Evolutionary conservation across 2,888 invertebrate genomes (phyloP).

Genomic region (Platycheirus rosarum): DNA sequence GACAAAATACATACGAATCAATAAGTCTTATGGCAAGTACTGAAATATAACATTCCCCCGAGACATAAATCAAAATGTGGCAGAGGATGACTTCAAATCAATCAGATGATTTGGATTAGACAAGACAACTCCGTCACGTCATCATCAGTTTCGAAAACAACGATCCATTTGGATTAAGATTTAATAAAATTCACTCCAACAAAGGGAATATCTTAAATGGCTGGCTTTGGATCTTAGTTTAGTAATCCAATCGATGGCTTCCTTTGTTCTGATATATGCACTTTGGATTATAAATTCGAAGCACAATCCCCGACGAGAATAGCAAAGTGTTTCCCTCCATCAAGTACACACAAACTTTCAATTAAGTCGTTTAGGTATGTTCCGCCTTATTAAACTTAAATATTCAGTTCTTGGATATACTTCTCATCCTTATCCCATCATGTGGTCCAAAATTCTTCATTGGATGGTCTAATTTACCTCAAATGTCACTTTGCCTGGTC

Average conservation of each 20-base stretch:
- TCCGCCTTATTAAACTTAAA: neutral
- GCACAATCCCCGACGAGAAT: slow-evolving; percentile 29
- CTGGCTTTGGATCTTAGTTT: no score
- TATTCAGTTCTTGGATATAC: neutral
- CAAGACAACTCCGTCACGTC: slow-evolving; percentile 33
- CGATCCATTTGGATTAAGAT: slow-evolving; percentile 18
- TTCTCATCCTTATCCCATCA: neutral
- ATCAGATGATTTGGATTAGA: slow-evolving; percentile 8
- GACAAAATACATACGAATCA: neutral
- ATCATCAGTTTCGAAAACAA: slow-evolving; percentile 26
- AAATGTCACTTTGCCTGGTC: slow-evolving; percentile 26
- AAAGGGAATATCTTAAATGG: slow-evolving; percentile 4
- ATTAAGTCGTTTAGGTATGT: neutral
- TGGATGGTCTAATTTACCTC: slow-evolving; percentile 27
- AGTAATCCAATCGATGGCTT: no score
- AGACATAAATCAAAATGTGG: slow-evolving; percentile 43
- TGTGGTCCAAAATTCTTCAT: neutral
- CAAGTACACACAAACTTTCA: slow-evolving; percentile 8
- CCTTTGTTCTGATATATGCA: neutral
- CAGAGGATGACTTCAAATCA: slow-evolving; percentile 14
- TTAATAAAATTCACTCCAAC: neutral
- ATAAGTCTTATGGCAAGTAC: slow-evolving; percentile 1
- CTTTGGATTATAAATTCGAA: slow-evolving; percentile 46
- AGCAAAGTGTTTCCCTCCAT: neutral
- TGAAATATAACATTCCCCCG: slow-evolving; percentile 1